Evolutionary conservation across 2,113 vertebrate species (phyloP).

Genomic region (Dolichallabes microphthalmus): DNA sequence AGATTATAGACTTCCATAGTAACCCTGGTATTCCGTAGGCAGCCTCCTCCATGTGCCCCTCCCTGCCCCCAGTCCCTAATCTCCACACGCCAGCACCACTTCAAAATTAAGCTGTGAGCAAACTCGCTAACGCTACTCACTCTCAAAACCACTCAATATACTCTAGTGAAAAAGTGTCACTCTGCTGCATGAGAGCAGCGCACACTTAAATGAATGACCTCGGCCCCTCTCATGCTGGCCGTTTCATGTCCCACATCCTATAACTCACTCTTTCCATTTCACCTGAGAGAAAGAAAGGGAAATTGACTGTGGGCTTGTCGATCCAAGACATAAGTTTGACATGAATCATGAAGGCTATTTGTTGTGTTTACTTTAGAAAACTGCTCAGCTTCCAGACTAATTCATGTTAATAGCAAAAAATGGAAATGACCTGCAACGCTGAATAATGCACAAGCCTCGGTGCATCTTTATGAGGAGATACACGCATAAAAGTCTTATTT

Average conservation of each 20-base stretch:
- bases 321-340: slow-evolving; percentile 45
- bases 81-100: slow-evolving; percentile 65
- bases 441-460: slow-evolving; percentile 53
- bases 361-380: slow-evolving; percentile 39
- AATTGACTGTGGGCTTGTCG: slow-evolving; percentile 40
- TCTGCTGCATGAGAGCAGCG: slow-evolving; percentile 43
- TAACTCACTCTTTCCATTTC: neutral
- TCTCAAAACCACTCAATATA: slow-evolving; percentile 59
- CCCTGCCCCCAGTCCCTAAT: slow-evolving; percentile 61
- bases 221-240: slow-evolving; percentile 10
- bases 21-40: slow-evolving; percentile 60
- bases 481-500: slow-evolving; percentile 77
- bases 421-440: slow-evolving; percentile 54
- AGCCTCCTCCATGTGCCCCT: slow-evolving; percentile 50
- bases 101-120: slow-evolving; percentile 67
- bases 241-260: slow-evolving; percentile 31
- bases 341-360: slow-evolving; percentile 46
- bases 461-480: slow-evolving; percentile 73
- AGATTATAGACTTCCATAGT: slow-evolving; percentile 59
- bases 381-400: slow-evolving; percentile 45
- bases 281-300: slow-evolving; percentile 23
- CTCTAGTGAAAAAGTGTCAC: slow-evolving; percentile 51
- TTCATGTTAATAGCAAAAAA: slow-evolving; percentile 61
- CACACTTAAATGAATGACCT: slow-evolving; percentile 34
- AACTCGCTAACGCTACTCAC: slow-evolving; percentile 58